These are phyloP conservation scores for Paramormyrops hopkinsi DNA, from an alignment of 2,797 vertebrate genomes.

Conservation along the genomic window DNA sequence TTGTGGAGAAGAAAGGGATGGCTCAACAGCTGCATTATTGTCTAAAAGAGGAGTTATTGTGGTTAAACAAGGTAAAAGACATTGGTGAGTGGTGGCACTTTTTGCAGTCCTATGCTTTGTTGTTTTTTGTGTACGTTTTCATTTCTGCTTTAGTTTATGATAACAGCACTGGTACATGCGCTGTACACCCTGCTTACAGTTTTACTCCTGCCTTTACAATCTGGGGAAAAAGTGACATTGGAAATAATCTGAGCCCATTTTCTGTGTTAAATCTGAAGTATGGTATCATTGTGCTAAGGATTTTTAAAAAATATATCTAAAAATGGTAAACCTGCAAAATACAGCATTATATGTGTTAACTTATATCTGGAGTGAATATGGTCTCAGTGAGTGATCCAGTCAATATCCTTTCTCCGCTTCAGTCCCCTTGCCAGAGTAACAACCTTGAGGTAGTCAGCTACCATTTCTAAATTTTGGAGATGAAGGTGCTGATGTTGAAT, in stretches of 20 bases:
- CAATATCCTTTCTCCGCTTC: neutral
- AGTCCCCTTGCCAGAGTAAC: neutral
- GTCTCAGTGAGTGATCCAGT: neutral
- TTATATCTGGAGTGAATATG: neutral
- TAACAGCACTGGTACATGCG: neutral
- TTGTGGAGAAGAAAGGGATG: neutral
- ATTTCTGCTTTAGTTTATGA: neutral
- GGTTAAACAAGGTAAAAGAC: neutral
- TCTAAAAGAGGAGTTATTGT: neutral
- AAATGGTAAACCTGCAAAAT: neutral
- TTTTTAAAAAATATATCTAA: neutral
- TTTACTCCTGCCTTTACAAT: neutral
- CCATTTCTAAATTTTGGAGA: neutral
- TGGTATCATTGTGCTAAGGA: neutral
- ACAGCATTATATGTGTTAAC: neutral
- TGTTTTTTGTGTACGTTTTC: neutral
- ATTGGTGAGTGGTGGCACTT: neutral
- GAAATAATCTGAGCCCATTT: neutral
- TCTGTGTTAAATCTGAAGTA: neutral
- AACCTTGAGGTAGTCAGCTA: neutral
- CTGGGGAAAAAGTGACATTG: neutral
- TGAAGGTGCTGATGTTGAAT: neutral
- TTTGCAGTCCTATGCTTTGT: neutral
- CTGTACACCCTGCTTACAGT: neutral
- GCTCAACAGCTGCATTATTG: neutral